Percentiles rank a stretch among this genome's conserved stretches.
phyloP scores from a whole-genome alignment of 1,140 invertebrate genomes.

The Pseudomyrmex flavicornis region DNA sequence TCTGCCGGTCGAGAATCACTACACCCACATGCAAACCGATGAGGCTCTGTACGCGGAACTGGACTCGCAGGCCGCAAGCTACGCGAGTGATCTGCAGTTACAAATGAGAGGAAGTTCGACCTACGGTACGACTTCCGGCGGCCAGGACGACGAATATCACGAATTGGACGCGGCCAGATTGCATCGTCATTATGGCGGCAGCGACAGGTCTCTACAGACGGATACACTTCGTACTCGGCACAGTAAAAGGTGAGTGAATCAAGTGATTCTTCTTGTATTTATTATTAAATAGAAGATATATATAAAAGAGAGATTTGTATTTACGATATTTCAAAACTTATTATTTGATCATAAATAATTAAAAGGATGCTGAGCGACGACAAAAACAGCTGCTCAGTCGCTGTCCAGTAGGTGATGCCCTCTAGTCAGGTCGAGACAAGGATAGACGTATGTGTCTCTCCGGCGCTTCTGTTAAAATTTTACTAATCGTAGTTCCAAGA shows the following conservation, averaged over 20 bases:
- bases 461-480: neutral
- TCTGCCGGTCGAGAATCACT: constrained; percentile 88
- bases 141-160: constrained; percentile 83
- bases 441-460: no score
- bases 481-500: no score
- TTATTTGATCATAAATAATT: neutral
- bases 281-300: neutral
- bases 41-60: constrained; percentile 90
- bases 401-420: no score
- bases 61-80: constrained; percentile 85
- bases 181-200: constrained; percentile 83
- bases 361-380: no score
- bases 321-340: neutral
- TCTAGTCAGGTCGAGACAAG: no score
- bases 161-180: constrained; percentile 83
- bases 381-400: no score
- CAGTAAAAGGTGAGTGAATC: constrained; percentile 83
- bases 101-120: constrained; percentile 83
- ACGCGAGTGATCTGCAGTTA: constrained; percentile 83
- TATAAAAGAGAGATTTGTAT: neutral
- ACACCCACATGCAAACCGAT: constrained; percentile 89
- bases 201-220: constrained; percentile 77
- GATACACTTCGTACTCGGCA: constrained; percentile 82
- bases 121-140: constrained; percentile 80
- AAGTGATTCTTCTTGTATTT: neutral